A percentile compares a stretch with the other conserved stretches of the same genome.
Evolutionary conservation across 64 coral and sea anemone genomes (phyloP).

Genomic region (Porites australiensis): DNA sequence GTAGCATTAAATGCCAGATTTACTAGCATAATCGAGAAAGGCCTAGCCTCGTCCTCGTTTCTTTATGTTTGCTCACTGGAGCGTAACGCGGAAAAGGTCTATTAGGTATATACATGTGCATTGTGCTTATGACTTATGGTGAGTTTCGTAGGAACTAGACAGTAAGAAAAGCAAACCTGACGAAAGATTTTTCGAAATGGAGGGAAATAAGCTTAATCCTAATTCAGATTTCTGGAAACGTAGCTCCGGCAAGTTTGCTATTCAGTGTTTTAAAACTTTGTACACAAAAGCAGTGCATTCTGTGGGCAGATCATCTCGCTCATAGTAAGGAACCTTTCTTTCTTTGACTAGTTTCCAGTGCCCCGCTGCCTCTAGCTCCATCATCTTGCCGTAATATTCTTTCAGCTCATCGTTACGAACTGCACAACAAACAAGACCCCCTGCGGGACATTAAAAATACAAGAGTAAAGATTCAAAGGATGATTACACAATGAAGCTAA

Average conservation of each 20-base stretch:
- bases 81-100: no score
- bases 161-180: no score
- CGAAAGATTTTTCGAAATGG: no score
- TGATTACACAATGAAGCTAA: no score
- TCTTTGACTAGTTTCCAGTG: background rate
- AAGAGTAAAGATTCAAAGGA: no score
- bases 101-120: no score
- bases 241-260: no score
- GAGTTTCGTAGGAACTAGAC: no score
- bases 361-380: background rate
- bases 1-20: conserved; percentile 86
- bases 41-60: background rate
- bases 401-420: background rate
- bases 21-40: conserved; percentile 85
- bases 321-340: background rate
- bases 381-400: background rate
- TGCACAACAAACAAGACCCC: background rate
- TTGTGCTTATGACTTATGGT: no score
- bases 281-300: background rate
- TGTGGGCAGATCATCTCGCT: background rate
- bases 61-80: no score
- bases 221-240: no score
- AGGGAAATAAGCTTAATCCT: no score
- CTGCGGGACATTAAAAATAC: background rate
- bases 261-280: background rate